Base-by-base conservation (phyloP, 2,113 vertebrate species). In the Recurvirostra avosetta region DNA sequence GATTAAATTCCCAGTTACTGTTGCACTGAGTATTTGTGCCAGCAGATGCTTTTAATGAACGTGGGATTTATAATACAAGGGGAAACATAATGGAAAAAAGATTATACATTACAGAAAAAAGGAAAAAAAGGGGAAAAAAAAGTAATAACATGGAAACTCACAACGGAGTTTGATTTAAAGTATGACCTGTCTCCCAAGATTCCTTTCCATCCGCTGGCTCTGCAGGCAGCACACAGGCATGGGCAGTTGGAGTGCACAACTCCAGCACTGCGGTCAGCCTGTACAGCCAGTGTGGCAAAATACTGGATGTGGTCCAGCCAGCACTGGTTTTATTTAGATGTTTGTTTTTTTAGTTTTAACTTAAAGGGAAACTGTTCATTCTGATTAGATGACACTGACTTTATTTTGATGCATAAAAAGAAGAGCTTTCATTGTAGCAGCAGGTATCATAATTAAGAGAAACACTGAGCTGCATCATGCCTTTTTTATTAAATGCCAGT, bases 91-190 rank as follows among this genome's bases (percentile, higher is more conserved):
- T 7, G 9, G 2, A 29, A 56, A 52, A 38, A 74, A 34, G 2
- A 2, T 21, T 66, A 23, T 2, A 2, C 8, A 2, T n/a, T 92
- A 56, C 71, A 80, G 15, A 11, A 65, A 87, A n/a, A 25, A 29
- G 8, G 14, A 23, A 23, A 49, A 13, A 56, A 13, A 13, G 8
- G 55, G 38, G 20, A 23, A 8, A 19, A 41, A 18, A 19, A 34
- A 23, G 5, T 34, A 61, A 6, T 36, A 59, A 5, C 8, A 6
- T 0, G 0, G 5, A 52, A 62, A 73, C 6, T 49, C 11, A 53
- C 3, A 40, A 10, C 7, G 38, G 29, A 62, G 6, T 3, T 76
- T 84, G 30, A 65, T 43, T 55, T 73, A 67, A 83, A 38, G 19
- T 30, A 83, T 29, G 63, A n/a, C 4, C 38, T 59, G 6, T 56